These are phyloP conservation scores for Peromyscus leucopus DNA, from an alignment of 2,113 vertebrate genomes.

Conservation along the genomic window DNA sequence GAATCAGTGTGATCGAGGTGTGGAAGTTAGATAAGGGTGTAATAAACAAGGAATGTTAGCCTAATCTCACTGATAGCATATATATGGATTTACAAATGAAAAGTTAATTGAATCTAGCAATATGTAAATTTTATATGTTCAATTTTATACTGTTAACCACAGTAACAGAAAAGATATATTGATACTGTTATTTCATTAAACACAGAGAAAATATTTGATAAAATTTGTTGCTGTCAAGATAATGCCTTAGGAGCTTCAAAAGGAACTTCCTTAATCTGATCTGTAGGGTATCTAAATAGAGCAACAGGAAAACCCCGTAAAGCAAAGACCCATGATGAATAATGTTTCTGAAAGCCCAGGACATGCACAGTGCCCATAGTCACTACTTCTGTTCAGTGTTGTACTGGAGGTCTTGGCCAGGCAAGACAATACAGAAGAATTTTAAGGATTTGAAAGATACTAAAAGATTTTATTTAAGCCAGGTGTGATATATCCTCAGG, in stretches of 20 bases:
- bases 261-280: background rate
- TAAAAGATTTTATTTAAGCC: background rate
- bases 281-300: background rate
- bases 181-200: background rate
- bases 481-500: background rate
- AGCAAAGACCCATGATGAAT: background rate
- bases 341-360: too few relatives aligned
- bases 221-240: background rate
- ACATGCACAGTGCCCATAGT: background rate
- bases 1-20: background rate
- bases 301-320: background rate
- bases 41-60: background rate
- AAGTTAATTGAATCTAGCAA: background rate
- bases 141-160: background rate
- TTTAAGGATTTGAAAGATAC: background rate
- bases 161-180: background rate
- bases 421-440: background rate
- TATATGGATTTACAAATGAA: background rate
- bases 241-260: background rate
- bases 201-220: background rate
- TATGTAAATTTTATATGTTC: background rate
- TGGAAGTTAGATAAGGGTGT: background rate
- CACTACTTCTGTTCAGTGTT: background rate
- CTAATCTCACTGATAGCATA: background rate
- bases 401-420: background rate